Evolutionary conservation across 2,797 vertebrate genomes (phyloP).

Genomic region (Chelmon rostratus): DNA sequence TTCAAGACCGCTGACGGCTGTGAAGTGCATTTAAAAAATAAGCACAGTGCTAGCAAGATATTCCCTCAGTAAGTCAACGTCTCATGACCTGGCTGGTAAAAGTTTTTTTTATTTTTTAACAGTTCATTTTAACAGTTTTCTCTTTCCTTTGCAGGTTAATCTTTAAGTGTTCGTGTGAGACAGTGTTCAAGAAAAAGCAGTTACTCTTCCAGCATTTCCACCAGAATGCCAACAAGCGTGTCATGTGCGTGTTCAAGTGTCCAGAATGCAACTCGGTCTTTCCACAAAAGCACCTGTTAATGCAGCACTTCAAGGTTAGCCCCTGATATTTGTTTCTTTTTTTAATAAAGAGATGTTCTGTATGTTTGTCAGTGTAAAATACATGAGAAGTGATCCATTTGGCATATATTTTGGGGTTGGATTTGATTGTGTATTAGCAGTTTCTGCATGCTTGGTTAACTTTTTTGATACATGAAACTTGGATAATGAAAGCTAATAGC

Average conservation of each 20-base stretch:
- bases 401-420: too few species aligned
- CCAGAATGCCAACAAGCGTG: slow-evolving; percentile 88
- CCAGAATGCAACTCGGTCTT: slow-evolving; percentile 94
- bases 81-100: neutral
- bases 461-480: neutral
- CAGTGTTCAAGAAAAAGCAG: slow-evolving; percentile 95
- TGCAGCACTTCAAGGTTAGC: slow-evolving; percentile 96
- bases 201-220: slow-evolving; percentile 95
- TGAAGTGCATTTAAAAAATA: slow-evolving; percentile 88
- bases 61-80: slow-evolving; percentile 90
- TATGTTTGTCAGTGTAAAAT: neutral
- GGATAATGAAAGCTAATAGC: neutral
- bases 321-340: neutral
- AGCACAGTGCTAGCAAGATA: slow-evolving; percentile 85
- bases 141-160: slow-evolving; percentile 88
- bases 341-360: neutral
- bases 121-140: neutral
- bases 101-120: slow-evolving; percentile 5
- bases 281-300: slow-evolving; percentile 92
- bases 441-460: neutral
- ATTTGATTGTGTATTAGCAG: too few species aligned
- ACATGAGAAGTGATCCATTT: neutral
- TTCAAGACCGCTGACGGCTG: slow-evolving; percentile 93
- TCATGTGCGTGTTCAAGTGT: slow-evolving; percentile 95
- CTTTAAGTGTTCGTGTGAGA: slow-evolving; percentile 97